Conservation (phyloP, 2,888 invertebrate species). For the Quadroppia sp. region DNA sequence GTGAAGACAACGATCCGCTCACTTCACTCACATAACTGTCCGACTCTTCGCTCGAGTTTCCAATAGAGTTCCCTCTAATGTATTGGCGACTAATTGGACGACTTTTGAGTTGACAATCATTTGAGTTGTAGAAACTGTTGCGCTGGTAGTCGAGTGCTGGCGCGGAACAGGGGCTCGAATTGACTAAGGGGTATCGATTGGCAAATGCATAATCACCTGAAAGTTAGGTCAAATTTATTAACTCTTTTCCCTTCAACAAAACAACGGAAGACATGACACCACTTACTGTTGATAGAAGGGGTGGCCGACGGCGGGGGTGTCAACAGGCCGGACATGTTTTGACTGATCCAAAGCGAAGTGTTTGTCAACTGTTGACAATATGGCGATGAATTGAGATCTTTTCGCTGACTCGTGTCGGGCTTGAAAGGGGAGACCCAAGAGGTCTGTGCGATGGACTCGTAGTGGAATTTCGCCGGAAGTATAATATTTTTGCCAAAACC, state of each 20-base stretch:
- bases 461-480: slow-evolving; percentile 24
- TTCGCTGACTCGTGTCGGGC: neutral
- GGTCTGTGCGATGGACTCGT: slow-evolving; percentile 20
- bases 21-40: neutral
- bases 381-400: neutral
- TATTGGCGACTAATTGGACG: neutral
- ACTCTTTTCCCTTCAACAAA: neutral
- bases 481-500: neutral
- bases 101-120: neutral
- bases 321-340: slow-evolving; percentile 3
- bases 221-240: neutral
- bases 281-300: neutral
- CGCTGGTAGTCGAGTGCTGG: neutral
- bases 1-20: neutral
- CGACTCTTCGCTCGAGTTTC: neutral
- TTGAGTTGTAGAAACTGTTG: neutral
- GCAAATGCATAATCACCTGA: slow-evolving; percentile 8
- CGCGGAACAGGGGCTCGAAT: neutral
- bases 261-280: neutral
- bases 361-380: neutral
- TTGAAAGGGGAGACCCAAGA: slow-evolving; percentile 21
- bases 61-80: neutral
- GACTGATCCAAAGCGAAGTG: neutral
- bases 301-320: slow-evolving; percentile 5
- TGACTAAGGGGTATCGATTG: neutral